Conservation (phyloP, 2,888 invertebrate species). For the Oxycera nigricornis region DNA sequence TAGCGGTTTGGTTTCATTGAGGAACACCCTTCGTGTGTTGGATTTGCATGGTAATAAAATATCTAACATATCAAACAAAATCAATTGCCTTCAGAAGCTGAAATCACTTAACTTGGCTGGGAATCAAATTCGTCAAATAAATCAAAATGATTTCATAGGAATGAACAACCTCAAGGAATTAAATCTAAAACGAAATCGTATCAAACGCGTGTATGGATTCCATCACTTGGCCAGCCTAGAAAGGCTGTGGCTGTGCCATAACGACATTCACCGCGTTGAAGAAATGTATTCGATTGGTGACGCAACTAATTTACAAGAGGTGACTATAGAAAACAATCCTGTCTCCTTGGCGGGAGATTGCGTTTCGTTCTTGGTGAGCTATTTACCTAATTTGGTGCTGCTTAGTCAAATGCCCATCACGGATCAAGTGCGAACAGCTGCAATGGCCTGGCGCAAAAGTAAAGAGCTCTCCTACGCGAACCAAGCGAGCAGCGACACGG, state of each 20-base stretch:
- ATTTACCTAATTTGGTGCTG: conserved; percentile 75
- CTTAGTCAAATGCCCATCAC: conserved; percentile 81
- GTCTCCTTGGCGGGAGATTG: conserved; percentile 82
- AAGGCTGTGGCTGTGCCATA: conserved; percentile 63
- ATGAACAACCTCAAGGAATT: conserved; percentile 81
- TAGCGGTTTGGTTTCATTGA: conserved; percentile 56
- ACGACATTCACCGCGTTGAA: conserved; percentile 74
- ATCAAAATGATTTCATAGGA: conserved; percentile 78
- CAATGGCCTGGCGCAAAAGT: conserved; percentile 80
- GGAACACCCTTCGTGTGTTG: conserved; percentile 80
- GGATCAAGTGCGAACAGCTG: conserved; percentile 78
- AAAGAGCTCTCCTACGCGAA: conserved; percentile 73
- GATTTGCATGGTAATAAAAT: conserved; percentile 95
- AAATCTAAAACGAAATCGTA: conserved; percentile 85
- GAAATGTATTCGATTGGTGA: conserved; percentile 85
- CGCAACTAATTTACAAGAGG: conserved; percentile 77
- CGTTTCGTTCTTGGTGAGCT: conserved; percentile 81
- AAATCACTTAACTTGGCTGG: conserved; percentile 93
- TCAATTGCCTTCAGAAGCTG: conserved; percentile 73
- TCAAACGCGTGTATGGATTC: conserved; percentile 81
- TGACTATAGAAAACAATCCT: conserved; percentile 87
- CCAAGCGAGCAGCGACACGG: conserved; percentile 61
- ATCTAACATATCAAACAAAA: conserved; percentile 60
- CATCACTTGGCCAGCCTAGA: conserved; percentile 77
- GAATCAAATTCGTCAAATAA: conserved; percentile 83